Conservation (phyloP, 2,113 vertebrate genomes). For the Carollia perspicillata region DNA sequence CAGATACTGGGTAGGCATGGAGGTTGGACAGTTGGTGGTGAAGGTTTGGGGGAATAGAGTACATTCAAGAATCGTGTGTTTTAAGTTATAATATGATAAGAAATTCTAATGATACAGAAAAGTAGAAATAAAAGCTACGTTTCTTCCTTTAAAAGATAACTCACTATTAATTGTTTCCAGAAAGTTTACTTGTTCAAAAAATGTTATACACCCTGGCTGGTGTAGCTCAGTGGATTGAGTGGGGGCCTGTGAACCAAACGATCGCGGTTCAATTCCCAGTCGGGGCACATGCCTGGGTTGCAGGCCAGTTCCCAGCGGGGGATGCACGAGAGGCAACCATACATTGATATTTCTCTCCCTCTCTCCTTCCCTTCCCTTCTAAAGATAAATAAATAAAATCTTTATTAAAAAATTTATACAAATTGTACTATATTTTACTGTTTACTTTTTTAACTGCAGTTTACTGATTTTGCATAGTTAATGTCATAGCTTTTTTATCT, state of each 20-base stretch:
- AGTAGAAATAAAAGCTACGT: conserved; percentile 32
- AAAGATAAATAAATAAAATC: too few relatives aligned
- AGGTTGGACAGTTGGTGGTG: not conserved
- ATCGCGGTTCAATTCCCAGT: too few relatives aligned
- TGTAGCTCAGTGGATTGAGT: too few relatives aligned
- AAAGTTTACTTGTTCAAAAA: conserved; percentile 17
- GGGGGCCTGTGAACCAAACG: too few relatives aligned
- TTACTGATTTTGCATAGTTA: not conserved
- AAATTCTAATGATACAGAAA: not conserved
- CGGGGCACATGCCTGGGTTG: too few relatives aligned
- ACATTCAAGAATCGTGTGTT: not conserved
- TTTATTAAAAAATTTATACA: not conserved
- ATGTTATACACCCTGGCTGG: too few relatives aligned
- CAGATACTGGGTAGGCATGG: not conserved
- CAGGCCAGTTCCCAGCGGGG: too few relatives aligned
- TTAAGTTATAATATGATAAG: conserved; percentile 20
- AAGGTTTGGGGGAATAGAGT: not conserved
- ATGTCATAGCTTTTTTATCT: not conserved
- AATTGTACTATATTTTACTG: not conserved
- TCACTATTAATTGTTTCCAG: not conserved
- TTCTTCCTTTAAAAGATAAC: not conserved
- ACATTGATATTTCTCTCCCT: too few relatives aligned
- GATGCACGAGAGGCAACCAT: too few relatives aligned
- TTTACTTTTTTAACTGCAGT: not conserved
- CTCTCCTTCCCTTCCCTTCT: too few relatives aligned